Evolutionary conservation across 1,140 invertebrate genomes (phyloP), one percentile per base, ranked within the genome.

Genomic region (Diprion similis): DNA sequence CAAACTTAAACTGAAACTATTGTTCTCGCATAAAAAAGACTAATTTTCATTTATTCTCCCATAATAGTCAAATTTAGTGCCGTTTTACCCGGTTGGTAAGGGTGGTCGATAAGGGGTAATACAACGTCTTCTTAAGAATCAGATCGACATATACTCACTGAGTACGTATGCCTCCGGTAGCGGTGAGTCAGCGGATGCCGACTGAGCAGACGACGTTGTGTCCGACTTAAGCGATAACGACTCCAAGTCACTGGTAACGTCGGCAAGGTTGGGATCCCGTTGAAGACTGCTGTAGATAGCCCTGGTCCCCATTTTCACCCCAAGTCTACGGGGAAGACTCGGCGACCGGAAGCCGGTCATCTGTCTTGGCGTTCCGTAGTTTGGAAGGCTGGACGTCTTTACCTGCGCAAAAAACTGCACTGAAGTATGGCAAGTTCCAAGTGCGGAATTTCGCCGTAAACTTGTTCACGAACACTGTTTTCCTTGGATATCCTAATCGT

Each of bases 221-320:
- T 87, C 87, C 0, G 86, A 87, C 75, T 88, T 86, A 0, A 86
- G 10, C 7, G 86, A 88, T 18, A 86, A 68, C 0, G 85, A 84
- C 75, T 87, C 86, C 10, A 84, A 73, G 66, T 87, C 86, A 9
- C 51, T 59, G 11, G 51, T 59, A 15, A 59, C 51, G 80, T 88
- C 86, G 80, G 81, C 80, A 83, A 86, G 75, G 37, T 74, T 80
- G 78, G 80, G 75, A 80, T 87, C 85, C 45, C 82, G 81, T 47
- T 84, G 82, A 7, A 82, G 78, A 64, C 82, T 87, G 69, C 84
- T 82, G 77, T 87, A 84, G 77, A 92, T 93, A 8, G 91, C 91
- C 79, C 92, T 89, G 15, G 91, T 93, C 24, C 92, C 92, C 92
- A 93, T 93, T 88, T 93, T 93, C 6, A 93, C 92, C 1, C 92